These are phyloP conservation scores for Bradypodion ventrale DNA, from an alignment of 2,797 vertebrate species.

Conservation along the genomic window DNA sequence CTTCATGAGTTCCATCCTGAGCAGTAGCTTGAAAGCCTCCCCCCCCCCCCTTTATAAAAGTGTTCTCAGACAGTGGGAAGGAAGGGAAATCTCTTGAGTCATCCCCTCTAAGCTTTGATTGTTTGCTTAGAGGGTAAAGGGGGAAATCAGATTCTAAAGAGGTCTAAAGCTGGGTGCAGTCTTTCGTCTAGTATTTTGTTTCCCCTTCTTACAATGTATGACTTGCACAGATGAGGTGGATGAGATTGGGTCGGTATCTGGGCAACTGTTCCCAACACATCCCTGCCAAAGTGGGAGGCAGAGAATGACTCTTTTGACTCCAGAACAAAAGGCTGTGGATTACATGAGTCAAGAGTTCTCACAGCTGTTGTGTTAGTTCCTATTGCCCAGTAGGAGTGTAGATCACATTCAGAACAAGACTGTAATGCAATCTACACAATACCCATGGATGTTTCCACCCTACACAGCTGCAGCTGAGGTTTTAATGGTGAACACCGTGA, in stretches of 20 bases:
- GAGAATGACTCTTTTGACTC: conserved; percentile 65
- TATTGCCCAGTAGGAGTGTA: conserved; percentile 32
- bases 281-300: conserved; percentile 58
- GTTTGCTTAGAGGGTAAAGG: background rate
- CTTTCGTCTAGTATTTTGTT: conserved; percentile 30
- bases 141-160: conserved; percentile 41
- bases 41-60: background rate
- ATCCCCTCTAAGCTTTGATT: conserved; percentile 13
- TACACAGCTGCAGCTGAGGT: background rate
- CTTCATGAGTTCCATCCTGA: background rate
- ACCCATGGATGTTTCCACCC: background rate
- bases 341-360: conserved; percentile 49
- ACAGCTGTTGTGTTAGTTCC: conserved; percentile 24
- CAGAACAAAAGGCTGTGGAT: conserved; percentile 63
- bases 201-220: background rate
- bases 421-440: background rate
- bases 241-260: conserved; percentile 67
- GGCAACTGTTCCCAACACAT: conserved; percentile 71
- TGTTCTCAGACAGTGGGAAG: background rate
- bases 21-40: background rate
- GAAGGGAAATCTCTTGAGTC: conserved; percentile 27
- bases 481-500: background rate
- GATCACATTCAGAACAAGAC: conserved; percentile 26
- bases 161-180: conserved; percentile 41
- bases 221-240: conserved; percentile 36